Base-by-base conservation (phyloP, 23 tunicate species). In the Botrylloides violaceus region DNA sequence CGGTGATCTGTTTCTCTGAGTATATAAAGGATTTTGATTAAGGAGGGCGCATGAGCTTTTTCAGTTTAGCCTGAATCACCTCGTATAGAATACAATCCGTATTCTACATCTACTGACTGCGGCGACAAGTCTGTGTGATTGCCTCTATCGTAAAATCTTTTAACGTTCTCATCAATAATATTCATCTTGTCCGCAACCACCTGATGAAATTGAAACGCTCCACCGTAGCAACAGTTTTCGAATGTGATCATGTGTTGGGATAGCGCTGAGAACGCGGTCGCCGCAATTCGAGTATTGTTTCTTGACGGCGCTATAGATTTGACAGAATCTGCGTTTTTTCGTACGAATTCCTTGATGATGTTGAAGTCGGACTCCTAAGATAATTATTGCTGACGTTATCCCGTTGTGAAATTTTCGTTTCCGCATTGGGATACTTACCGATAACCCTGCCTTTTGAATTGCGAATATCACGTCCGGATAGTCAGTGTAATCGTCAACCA, bases 81-180 rank as follows among this genome's bases (percentile, higher is more conserved):
- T 37, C 58, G 24, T 26, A 68, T 68, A 24, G 74, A 35, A 28
- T 18, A 37, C 3, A 68, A 30, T 43, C 74, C 74, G 47, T 74
- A 38, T 29, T 57, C 37, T 1, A 85, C 66, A 75, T 85, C 83
- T 12, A 85, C 74, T 20, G 76, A 34, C 18, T 79, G 37, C 25
- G 94, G 85, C 12, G 79, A 57, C n/a, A 79, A 34, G 58, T 71
- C 76, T 18, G 81, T 79, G 72, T 85, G 81, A 34, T 85, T 83
- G 1, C 76, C 77, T 29, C 61, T 50, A 37, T 66, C 76, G 28
- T 68, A 36, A 12, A 50, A 36, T 34, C 79, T 38, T 1, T 72
- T n/a, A 3, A 58, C 43, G 4, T 26, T 25, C 15, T 79, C 47
- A 28, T 58, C 66, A 4, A 81, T 32, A 62, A 85, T 20, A 43